Conservation (phyloP, 2,797 vertebrate genomes). For the Liparis tanakae region DNA sequence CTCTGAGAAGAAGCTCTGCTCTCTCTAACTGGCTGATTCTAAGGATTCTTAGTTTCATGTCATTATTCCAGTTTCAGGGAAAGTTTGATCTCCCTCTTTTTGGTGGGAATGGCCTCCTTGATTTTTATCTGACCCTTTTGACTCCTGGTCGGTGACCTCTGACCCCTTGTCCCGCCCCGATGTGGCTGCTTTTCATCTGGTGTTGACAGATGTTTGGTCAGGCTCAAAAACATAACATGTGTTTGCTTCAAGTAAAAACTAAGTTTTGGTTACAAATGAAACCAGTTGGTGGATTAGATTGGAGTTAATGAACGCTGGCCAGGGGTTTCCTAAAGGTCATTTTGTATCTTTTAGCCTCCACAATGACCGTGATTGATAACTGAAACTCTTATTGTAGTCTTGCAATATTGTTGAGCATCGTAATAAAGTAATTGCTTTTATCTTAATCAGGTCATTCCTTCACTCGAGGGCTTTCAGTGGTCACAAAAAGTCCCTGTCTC, state of each 20-base stretch:
- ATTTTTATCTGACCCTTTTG: not conserved
- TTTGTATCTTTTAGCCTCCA: not conserved
- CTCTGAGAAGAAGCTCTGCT: not conserved
- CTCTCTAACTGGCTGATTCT: not conserved
- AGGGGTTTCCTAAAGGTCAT: not conserved
- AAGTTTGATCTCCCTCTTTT: not conserved
- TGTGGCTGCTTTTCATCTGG: not conserved
- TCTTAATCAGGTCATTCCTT: constrained; percentile 42
- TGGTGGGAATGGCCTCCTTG: not conserved
- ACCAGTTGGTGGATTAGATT: not conserved
- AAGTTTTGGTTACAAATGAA: not conserved
- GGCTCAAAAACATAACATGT: not conserved
- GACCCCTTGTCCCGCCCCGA: not conserved
- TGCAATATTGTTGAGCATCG: constrained; percentile 1
- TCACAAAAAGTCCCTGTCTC: constrained; percentile 13
- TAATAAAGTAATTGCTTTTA: constrained; percentile 16
- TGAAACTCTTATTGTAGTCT: constrained; percentile 6
- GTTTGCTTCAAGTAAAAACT: not conserved
- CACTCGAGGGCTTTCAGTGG: constrained; percentile 21
- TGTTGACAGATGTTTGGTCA: constrained; percentile 1
- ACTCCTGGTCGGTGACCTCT: not conserved
- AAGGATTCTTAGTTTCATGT: not conserved
- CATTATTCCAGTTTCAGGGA: not conserved
- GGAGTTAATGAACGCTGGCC: not conserved
- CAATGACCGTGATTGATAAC: not conserved